Percentiles rank a stretch among this genome's conserved stretches.
These are phyloP conservation scores for Chelmon rostratus DNA, from an alignment of 2,797 vertebrate species.

Conservation along the genomic window DNA sequence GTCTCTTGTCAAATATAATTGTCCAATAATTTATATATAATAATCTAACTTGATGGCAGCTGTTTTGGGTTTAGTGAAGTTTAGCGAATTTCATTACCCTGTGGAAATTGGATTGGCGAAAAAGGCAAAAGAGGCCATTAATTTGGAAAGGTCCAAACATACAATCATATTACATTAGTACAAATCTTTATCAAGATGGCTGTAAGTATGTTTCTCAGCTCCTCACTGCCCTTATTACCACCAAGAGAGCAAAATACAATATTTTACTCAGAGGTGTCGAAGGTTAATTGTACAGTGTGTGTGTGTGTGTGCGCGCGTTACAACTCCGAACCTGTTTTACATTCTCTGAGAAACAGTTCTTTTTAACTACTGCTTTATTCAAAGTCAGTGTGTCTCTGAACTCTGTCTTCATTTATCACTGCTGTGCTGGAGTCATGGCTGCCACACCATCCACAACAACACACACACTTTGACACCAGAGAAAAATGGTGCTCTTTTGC, in stretches of 20 bases:
- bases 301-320: background rate
- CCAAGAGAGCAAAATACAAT: constrained; percentile 38
- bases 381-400: constrained; percentile 45
- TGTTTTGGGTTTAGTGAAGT: too few species aligned
- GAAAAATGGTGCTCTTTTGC: background rate
- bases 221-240: constrained; percentile 22
- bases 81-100: constrained; percentile 13
- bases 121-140: constrained; percentile 19
- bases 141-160: background rate
- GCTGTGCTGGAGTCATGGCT: constrained; percentile 10
- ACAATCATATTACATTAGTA: constrained; percentile 4
- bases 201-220: constrained; percentile 22
- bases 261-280: constrained; percentile 37
- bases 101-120: constrained; percentile 6
- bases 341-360: constrained; percentile 41
- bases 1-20: background rate
- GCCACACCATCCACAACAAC: background rate
- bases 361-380: constrained; percentile 48
- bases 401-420: constrained; percentile 46
- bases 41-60: background rate
- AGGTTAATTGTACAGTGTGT: constrained; percentile 48
- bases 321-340: constrained; percentile 37
- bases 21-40: background rate
- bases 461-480: background rate
- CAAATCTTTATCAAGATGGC: constrained; percentile 20